phyloP scores from a whole-genome alignment of 1,140 invertebrate genomes.

The Goniozus legneri region DNA sequence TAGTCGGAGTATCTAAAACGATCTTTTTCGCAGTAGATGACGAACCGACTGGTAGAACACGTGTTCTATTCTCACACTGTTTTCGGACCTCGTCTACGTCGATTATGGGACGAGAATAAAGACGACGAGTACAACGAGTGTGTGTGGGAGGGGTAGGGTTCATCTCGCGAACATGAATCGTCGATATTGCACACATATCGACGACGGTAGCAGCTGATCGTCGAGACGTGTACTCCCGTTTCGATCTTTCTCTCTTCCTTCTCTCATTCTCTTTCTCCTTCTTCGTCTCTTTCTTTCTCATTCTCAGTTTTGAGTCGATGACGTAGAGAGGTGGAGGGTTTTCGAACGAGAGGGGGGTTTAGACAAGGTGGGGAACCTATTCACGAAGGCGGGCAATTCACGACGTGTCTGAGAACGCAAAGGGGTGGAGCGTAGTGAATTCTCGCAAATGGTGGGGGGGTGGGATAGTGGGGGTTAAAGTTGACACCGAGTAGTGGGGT shows the following conservation, averaged over 20 bases:
- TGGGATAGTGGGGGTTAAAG: conserved; percentile 13
- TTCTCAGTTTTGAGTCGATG: conserved; percentile 7
- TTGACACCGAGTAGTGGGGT: too few relatives aligned
- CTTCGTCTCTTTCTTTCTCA: conserved; percentile 12
- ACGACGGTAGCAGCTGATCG: neutral
- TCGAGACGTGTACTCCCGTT: neutral
- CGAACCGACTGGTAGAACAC: too few relatives aligned
- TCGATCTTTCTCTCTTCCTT: neutral
- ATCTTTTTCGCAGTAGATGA: too few relatives aligned
- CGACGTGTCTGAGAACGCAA: neutral
- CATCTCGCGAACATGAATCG: neutral
- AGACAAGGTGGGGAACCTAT: neutral
- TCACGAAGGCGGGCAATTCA: neutral
- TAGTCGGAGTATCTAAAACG: too few relatives aligned
- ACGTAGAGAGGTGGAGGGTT: too few relatives aligned
- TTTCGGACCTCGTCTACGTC: too few relatives aligned
- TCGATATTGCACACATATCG: neutral
- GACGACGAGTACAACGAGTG: too few relatives aligned
- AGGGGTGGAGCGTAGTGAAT: neutral
- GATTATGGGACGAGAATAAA: too few relatives aligned
- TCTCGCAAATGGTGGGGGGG: conserved; percentile 6
- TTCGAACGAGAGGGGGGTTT: too few relatives aligned
- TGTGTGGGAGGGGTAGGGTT: neutral
- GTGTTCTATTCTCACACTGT: too few relatives aligned
- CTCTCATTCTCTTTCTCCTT: neutral